Evolutionary conservation across 2,797 vertebrate species (phyloP).

Genomic region (Macropus fuliginosus): DNA sequence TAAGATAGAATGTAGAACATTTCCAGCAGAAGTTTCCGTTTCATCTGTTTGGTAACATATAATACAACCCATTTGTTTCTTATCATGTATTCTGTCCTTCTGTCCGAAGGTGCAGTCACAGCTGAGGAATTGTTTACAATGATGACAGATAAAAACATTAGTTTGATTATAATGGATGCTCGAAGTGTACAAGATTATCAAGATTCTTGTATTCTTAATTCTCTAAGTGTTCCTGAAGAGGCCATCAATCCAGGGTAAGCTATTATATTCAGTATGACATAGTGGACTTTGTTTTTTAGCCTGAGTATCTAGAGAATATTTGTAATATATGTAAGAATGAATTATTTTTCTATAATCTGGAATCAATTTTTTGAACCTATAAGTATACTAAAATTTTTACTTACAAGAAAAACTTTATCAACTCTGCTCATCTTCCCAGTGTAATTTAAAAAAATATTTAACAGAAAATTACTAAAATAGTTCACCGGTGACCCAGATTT

Average conservation of each 20-base stretch:
- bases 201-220: constrained; percentile 92
- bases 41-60: constrained; percentile 43
- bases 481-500: not conserved
- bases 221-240: constrained; percentile 95
- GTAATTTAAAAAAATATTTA: constrained; percentile 12
- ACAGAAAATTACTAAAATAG: constrained; percentile 7
- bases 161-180: constrained; percentile 95
- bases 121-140: constrained; percentile 94
- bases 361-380: constrained; percentile 6
- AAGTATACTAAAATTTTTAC: not conserved
- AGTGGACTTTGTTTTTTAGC: constrained; percentile 2
- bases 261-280: constrained; percentile 5
- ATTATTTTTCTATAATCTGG: not conserved
- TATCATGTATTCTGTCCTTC: constrained; percentile 59
- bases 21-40: constrained; percentile 28
- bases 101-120: constrained; percentile 88
- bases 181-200: constrained; percentile 91
- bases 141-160: constrained; percentile 92
- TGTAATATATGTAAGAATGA: not conserved
- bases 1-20: constrained; percentile 33
- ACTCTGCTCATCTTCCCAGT: constrained; percentile 2
- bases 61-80: constrained; percentile 12
- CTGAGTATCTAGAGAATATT: not conserved
- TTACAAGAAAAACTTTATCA: constrained; percentile 28
- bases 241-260: constrained; percentile 94